Percentiles rank a stretch among this genome's conserved stretches.
Conservation (phyloP, 2,888 invertebrate species). For the Idaea biselata region DNA sequence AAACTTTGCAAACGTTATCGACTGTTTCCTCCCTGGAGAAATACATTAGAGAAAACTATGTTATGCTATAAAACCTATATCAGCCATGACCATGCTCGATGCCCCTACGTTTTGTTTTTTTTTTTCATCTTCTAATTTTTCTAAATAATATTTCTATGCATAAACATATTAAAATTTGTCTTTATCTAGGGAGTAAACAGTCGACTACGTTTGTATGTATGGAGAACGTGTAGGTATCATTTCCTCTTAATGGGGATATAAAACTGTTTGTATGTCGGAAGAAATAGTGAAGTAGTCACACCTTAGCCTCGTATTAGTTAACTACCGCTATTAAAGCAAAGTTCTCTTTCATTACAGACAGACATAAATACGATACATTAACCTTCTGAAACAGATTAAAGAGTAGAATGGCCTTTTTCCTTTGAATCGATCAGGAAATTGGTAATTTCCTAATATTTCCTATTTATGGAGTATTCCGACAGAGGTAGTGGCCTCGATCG, state of each 20-base stretch:
- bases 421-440: neutral
- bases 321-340: neutral
- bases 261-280: neutral
- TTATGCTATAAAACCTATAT: no score
- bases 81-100: no score
- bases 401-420: neutral
- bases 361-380: neutral
- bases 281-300: neutral
- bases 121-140: no score
- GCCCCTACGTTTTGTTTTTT: no score
- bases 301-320: neutral
- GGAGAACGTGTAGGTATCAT: neutral
- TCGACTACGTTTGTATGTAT: no score
- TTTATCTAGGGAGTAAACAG: conserved; percentile 7
- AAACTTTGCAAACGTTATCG: no score
- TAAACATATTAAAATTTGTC: no score
- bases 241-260: neutral
- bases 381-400: conserved; percentile 1
- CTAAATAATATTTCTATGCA: no score
- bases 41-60: no score
- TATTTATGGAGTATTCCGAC: neutral
- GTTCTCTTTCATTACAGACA: neutral
- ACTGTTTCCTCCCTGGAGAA: no score
- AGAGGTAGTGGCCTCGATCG: neutral
- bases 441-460: neutral